Base-by-base conservation (phyloP, 2,797 vertebrate genomes). In the Anguilla megastoma region DNA sequence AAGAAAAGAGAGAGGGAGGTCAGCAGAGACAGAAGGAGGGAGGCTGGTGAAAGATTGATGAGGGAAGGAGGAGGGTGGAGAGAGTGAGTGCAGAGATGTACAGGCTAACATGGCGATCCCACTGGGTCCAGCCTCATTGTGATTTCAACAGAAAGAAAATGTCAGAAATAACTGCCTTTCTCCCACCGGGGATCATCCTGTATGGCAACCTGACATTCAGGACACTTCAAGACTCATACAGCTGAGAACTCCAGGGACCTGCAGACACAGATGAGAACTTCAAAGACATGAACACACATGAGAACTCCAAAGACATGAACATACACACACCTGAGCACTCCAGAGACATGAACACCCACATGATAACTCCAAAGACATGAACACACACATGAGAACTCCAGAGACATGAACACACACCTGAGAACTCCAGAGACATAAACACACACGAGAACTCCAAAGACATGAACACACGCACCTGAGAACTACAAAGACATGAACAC, bases 61-160 rank as follows among this genome's bases (percentile, higher is more conserved):
- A 89, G 16, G 24, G 2, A 27, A 5, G 79, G 30, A 85, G 84
- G 85, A 88, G 54, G 82, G 88, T 87, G 71, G 41, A 86, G 33
- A 27, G 52, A 88, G 16, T n/a, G 2, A 27, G 60, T 63, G 21
- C 2, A 63, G 60, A 69, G 63, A 9, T n/a, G 63, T 69, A n/a
- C 63, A 69, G 3, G 63, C 24, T 27, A n/a, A 71, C 33, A 45
- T 48, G 86, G 30, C 88, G 87, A 7, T 60, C 60, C 24, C 63
- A 33, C 84, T 92, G 85, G 69, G 45, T 87, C 89, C 88, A 86
- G 69, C 91, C 86, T 89, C 79, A 86, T 92, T 92, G 80, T 86
- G 74, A 90, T 90, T 86, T 89, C 87, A 90, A 89, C 60, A 93
- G 87, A 82, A 89, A 91, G 87, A 89, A 90, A 80, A 45, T 87